A percentile compares a stretch with the other conserved stretches of the same genome.
Evolutionary conservation across 2,888 invertebrate species (phyloP).

Genomic region (Limnephilus marmoratus): DNA sequence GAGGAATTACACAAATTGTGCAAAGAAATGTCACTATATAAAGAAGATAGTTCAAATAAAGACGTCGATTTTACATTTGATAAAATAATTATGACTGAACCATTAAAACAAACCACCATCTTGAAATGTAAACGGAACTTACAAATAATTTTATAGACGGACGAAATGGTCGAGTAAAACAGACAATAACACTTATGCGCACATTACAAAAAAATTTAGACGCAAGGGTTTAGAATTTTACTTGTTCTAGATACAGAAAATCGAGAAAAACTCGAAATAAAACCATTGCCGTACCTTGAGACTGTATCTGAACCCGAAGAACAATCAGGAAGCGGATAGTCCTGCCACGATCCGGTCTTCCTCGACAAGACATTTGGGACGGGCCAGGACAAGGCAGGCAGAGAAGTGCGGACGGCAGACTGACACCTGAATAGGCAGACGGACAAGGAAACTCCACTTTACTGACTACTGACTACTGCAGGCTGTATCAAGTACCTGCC

Average conservation of each 20-base stretch:
- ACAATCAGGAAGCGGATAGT: not conserved
- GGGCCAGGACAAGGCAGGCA: not conserved
- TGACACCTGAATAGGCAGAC: constrained; percentile 25
- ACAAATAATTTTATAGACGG: no score
- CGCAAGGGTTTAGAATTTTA: not conserved
- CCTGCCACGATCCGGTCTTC: not conserved
- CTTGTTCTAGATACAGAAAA: not conserved
- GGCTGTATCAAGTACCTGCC: not conserved
- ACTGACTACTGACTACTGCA: not conserved
- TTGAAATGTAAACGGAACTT: no score
- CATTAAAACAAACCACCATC: no score
- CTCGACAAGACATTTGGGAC: not conserved
- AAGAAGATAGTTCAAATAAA: no score
- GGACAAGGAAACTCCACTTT: not conserved
- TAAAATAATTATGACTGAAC: no score
- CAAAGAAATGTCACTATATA: no score
- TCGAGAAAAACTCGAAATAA: not conserved
- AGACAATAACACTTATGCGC: no score
- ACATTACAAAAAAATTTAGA: not conserved
- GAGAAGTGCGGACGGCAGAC: not conserved
- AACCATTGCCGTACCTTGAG: no score
- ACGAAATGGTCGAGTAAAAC: no score
- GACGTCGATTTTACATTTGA: no score
- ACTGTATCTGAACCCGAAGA: not conserved
- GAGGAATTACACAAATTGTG: no score